These are phyloP conservation scores for Cylloceria caligata DNA, from an alignment of 2,888 invertebrate species.

Conservation along the genomic window DNA sequence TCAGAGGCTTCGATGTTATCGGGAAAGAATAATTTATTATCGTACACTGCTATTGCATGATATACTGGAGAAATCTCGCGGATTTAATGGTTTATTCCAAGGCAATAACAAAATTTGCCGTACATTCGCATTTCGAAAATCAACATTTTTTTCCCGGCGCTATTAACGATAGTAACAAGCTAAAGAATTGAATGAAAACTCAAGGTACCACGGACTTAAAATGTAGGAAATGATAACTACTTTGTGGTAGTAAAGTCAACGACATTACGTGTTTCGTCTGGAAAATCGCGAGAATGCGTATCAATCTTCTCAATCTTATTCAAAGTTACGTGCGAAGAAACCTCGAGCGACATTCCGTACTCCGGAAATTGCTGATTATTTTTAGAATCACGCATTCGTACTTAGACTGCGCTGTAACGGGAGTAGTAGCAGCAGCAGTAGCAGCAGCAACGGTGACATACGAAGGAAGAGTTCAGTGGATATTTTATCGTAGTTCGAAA, in stretches of 20 bases:
- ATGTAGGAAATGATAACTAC: background rate
- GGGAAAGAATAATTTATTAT: constrained; percentile 36
- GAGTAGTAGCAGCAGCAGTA: background rate
- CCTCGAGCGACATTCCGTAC: constrained; percentile 34
- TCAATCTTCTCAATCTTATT: constrained; percentile 6
- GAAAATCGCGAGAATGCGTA: background rate
- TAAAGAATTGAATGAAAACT: too few species aligned
- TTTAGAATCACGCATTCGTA: constrained; percentile 50
- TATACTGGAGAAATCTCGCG: constrained; percentile 5
- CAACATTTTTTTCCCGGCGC: too few species aligned
- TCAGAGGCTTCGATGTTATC: constrained; percentile 28
- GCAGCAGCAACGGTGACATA: background rate
- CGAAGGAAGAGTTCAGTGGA: constrained; percentile 4
- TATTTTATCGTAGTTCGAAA: constrained; percentile 31
- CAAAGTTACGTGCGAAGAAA: constrained; percentile 3
- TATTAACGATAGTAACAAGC: too few species aligned
- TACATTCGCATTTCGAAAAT: too few species aligned
- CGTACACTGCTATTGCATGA: background rate
- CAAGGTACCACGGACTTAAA: background rate
- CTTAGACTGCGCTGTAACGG: constrained; percentile 6
- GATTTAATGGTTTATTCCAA: background rate
- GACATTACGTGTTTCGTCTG: background rate
- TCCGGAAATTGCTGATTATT: constrained; percentile 57
- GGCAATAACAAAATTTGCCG: background rate
- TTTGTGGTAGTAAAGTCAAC: background rate